phyloP scores from a whole-genome alignment of 2,797 vertebrate species.

The Ptychobarbus kaznakovi region DNA sequence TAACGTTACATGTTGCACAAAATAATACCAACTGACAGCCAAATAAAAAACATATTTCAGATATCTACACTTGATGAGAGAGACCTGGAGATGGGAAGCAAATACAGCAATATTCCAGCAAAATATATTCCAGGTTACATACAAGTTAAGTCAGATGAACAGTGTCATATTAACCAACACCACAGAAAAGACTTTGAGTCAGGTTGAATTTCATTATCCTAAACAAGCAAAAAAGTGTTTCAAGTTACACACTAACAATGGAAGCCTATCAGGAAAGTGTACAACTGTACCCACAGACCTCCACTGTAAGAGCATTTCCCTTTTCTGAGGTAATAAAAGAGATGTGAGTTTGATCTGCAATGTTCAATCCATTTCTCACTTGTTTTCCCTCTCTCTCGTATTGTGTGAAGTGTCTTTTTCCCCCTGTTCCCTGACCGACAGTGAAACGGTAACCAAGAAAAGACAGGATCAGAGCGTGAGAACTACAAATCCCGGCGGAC shows the following conservation, averaged over 20 bases:
- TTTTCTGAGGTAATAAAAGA: slow-evolving; percentile 2
- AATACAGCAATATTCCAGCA: slow-evolving; percentile 4
- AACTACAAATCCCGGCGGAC: slow-evolving; percentile 42
- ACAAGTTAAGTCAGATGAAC: neutral
- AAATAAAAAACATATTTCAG: neutral
- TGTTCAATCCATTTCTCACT: slow-evolving; percentile 44
- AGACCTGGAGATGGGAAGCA: neutral
- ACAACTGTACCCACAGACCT: neutral
- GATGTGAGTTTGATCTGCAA: slow-evolving; percentile 28
- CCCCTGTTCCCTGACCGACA: neutral
- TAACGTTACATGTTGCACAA: neutral
- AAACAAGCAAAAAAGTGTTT: neutral
- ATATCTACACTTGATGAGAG: neutral
- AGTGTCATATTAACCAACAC: neutral
- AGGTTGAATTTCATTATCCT: neutral
- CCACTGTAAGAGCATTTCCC: neutral
- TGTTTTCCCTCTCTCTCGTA: neutral
- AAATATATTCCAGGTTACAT: slow-evolving; percentile 5
- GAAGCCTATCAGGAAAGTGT: neutral
- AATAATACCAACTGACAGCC: slow-evolving; percentile 27
- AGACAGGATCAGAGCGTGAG: slow-evolving; percentile 36
- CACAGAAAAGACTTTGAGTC: neutral
- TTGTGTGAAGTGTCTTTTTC: neutral
- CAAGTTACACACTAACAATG: neutral
- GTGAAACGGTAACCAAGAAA: slow-evolving; percentile 24